Conservation (phyloP, 1,140 invertebrate genomes). For the Caenorhabditis briggsae region DNA sequence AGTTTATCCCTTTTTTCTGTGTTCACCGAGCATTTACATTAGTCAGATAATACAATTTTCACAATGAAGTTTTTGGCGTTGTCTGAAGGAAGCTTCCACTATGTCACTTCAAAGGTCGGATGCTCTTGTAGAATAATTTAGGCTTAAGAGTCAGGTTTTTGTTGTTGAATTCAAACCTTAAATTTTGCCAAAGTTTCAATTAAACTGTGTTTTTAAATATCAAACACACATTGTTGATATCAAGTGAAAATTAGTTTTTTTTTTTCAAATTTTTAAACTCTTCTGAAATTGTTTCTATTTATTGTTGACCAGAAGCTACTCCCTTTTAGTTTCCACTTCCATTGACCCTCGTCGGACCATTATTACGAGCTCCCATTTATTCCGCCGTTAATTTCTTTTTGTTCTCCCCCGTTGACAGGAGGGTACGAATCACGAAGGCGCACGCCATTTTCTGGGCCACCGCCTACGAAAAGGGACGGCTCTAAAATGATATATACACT, state of each 20-base stretch:
- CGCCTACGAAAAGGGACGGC: neutral
- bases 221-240: no score
- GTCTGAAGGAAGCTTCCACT: no score
- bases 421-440: neutral
- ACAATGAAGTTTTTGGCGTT: neutral
- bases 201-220: no score
- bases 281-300: no score
- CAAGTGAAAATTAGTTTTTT: no score
- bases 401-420: neutral
- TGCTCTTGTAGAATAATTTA: no score
- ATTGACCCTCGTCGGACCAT: slow-evolving; percentile 1
- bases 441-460: neutral
- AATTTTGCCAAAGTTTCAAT: no score
- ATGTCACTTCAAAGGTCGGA: no score
- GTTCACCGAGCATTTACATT: slow-evolving; percentile 31
- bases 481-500: slow-evolving; percentile 17
- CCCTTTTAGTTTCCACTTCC: slow-evolving; percentile 7
- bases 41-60: slow-evolving; percentile 30
- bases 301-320: neutral
- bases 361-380: slow-evolving; percentile 39
- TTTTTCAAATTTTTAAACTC: no score
- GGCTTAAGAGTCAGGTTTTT: no score
- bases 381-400: slow-evolving; percentile 4
- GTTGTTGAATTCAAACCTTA: no score
- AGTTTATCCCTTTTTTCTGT: slow-evolving; percentile 16